Evolutionary conservation across 1,140 invertebrate species (phyloP).

Genomic region (Geopemphigus sp.): DNA sequence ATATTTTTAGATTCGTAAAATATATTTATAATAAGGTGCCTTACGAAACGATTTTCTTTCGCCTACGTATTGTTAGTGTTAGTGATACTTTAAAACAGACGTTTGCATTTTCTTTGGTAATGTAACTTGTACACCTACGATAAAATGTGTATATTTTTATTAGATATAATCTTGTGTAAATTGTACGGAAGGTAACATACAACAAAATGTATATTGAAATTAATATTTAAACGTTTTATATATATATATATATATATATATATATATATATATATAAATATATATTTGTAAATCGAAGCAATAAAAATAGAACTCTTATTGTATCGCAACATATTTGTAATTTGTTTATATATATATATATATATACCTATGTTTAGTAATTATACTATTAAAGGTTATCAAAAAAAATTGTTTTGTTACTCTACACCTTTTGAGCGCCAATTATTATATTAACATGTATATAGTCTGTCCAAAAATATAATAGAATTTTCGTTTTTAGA

Average conservation of each 20-base stretch:
- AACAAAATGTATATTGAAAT: slow-evolving; percentile 11
- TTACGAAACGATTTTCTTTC: slow-evolving; percentile 3
- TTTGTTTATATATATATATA: background rate
- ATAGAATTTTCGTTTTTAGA: too few relatives aligned
- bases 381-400: background rate
- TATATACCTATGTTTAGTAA: background rate
- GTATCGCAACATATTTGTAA: background rate
- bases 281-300: slow-evolving; percentile 6
- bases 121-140: too few relatives aligned
- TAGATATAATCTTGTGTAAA: background rate
- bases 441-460: too few relatives aligned
- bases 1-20: background rate
- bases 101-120: too few relatives aligned
- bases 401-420: background rate
- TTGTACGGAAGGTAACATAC: background rate
- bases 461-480: too few relatives aligned
- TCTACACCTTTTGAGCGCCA: background rate
- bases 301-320: background rate
- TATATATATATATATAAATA: too few relatives aligned
- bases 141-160: background rate
- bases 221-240: too few relatives aligned
- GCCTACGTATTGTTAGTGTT: background rate
- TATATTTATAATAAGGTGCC: slow-evolving; percentile 33
- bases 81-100: background rate
- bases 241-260: too few relatives aligned